phyloP scores from a whole-genome alignment of 2,113 vertebrate species.

The Spilogale gracilis region DNA sequence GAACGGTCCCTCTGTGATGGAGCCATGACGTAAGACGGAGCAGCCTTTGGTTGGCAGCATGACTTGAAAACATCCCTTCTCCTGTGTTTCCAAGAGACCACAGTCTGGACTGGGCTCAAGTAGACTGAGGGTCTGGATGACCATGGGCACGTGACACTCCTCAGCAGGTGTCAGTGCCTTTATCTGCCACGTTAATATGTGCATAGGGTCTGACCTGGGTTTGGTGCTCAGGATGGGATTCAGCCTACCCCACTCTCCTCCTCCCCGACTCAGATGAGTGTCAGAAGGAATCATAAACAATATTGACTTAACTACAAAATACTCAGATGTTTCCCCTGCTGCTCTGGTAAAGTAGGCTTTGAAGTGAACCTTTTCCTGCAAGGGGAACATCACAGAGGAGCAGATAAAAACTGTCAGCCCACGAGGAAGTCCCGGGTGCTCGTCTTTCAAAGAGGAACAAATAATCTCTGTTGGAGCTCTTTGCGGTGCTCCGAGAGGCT shows the following conservation, averaged over 20 bases:
- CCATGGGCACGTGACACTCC: fast-evolving
- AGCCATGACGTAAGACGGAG: background rate
- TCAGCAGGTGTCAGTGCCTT: background rate
- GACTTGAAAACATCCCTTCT: background rate
- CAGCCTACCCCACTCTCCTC: background rate
- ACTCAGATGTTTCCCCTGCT: slow-evolving; percentile 58
- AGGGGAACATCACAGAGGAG: slow-evolving; percentile 60
- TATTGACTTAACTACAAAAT: slow-evolving; percentile 50
- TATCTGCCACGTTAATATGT: background rate
- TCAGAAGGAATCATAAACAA: background rate
- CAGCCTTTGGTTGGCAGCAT: background rate
- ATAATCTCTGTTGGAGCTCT: slow-evolving; percentile 13
- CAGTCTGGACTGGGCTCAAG: background rate
- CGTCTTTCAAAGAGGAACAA: slow-evolving; percentile 73
- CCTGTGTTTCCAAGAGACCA: background rate
- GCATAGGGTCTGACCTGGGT: background rate
- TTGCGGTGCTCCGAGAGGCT: background rate
- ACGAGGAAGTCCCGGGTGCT: slow-evolving; percentile 65
- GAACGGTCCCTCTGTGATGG: background rate
- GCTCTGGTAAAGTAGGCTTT: slow-evolving; percentile 53
- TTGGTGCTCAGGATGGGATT: background rate
- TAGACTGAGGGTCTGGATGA: background rate
- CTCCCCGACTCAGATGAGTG: background rate
- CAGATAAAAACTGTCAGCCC: slow-evolving; percentile 78
- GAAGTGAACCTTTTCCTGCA: slow-evolving; percentile 72